phyloP scores from a whole-genome alignment of 2,888 invertebrate genomes.

The Amblyteles armatorius region DNA sequence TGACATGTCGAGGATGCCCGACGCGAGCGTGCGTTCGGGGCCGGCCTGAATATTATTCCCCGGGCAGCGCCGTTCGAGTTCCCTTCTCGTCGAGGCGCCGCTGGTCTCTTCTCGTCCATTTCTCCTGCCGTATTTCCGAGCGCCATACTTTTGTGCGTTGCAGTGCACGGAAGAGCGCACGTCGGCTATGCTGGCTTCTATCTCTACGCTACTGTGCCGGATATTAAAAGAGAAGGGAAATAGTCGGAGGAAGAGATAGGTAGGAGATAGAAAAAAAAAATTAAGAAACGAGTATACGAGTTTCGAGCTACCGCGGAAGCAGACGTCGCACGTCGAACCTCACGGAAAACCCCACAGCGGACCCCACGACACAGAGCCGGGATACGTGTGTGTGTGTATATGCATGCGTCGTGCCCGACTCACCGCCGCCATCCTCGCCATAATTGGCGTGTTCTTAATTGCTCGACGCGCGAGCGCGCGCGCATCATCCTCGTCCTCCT shows the following conservation, averaged over 20 bases:
- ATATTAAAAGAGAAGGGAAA: slow-evolving; percentile 37
- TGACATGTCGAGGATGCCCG: slow-evolving; percentile 50
- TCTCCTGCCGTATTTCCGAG: background rate
- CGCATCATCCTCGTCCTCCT: slow-evolving; percentile 51
- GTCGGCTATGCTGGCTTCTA: background rate
- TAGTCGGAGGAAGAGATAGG: slow-evolving; percentile 12
- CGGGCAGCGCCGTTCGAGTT: slow-evolving; percentile 15
- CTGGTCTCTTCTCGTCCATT: slow-evolving; percentile 16
- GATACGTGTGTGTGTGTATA: background rate
- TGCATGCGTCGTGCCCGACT: slow-evolving; percentile 16
- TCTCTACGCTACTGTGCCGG: slow-evolving; percentile 1
- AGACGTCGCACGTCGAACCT: slow-evolving; percentile 30
- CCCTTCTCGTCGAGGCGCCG: slow-evolving; percentile 38
- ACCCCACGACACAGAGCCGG: background rate
- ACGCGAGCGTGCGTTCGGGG: slow-evolving; percentile 22
- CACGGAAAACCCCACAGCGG: slow-evolving; percentile 21
- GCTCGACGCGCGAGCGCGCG: slow-evolving; percentile 32
- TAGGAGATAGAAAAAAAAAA: slow-evolving; percentile 1
- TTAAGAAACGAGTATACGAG: background rate
- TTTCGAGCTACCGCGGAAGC: background rate
- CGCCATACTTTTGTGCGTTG: slow-evolving; percentile 24
- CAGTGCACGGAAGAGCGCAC: slow-evolving; percentile 9
- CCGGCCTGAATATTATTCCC: slow-evolving; percentile 40
- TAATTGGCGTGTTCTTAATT: slow-evolving; percentile 62
- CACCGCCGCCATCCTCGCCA: slow-evolving; percentile 37